Evolutionary conservation across 35 echinoderm and acorn worm species (phyloP), one percentile per base, ranked within the genome.

Genomic region (Patiria miniata): DNA sequence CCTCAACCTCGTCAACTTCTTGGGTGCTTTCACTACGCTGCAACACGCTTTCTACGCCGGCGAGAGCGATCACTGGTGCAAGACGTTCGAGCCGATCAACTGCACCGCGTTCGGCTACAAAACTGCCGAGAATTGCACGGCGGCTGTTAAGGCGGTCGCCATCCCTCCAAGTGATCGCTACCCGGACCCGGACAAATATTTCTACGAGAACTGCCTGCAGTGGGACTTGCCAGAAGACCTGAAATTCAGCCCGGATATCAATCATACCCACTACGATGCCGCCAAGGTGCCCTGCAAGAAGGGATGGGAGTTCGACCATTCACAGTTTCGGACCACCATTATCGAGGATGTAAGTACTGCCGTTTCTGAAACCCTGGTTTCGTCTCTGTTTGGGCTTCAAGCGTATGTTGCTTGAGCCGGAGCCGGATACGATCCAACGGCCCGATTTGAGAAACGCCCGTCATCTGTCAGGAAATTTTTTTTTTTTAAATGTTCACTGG

Each of bases 1-100:
- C 19, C 5, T 68, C 14, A 68, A n/a, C 60, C 30, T n/a, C 60
- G 19, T 22, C 30, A 68, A 68, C 60, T 68, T 21, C 18, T 28
- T 68, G n/a, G 60, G 60, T 0, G 60, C 60, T 12, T 68, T 68
- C 60, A 28, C 60, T 8, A 2, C 60, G 8, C 60, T 68, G 60
- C 30, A n/a, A n/a, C 30, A 68, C 60, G 60, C 19, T 19, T 68
- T 68, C 60, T 68, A n/a, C 60, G 30, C 60, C 7, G 60, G 60
- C 5, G 30, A 68, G 60, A 68, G 60, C 18, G 60, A 68, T n/a
- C 60, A 68, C 60, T 68, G 60, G 60, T 68, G 60, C 60, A 68
- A 68, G 60, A 32, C 30, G 2, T 68, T 68, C 60, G n/a, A 23
- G 14, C 1, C 5, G 54, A 14, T n/a, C 8, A 68, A 68, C 60